A percentile compares a stretch with the other conserved stretches of the same genome.
phyloP scores from a whole-genome alignment of 2,888 invertebrate species.

The Pandemis corylana region DNA sequence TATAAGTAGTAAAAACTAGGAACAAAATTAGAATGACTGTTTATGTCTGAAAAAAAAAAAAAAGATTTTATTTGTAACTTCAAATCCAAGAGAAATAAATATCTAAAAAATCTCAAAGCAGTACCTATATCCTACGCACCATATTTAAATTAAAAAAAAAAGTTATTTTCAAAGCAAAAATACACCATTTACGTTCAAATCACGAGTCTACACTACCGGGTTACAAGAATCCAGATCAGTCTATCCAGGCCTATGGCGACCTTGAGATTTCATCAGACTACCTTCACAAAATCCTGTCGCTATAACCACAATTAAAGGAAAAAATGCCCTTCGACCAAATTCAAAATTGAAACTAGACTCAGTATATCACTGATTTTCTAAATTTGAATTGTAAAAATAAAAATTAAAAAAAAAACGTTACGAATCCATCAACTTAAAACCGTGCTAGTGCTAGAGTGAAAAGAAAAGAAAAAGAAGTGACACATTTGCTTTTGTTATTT shows the following conservation, averaged over 20 bases:
- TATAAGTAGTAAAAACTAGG: too few species aligned
- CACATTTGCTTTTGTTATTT: neutral
- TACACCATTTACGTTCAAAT: constrained; percentile 28
- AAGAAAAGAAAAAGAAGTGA: constrained; percentile 21
- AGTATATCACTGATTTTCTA: too few species aligned
- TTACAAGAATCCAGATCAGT: constrained; percentile 82
- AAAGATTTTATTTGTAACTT: too few species aligned
- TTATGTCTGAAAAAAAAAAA: too few species aligned
- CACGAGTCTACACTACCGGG: constrained; percentile 63
- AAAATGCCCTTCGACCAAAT: neutral
- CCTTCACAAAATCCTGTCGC: neutral
- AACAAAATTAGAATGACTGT: too few species aligned
- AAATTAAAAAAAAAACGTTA: neutral
- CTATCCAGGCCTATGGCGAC: constrained; percentile 72
- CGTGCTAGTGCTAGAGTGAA: constrained; percentile 5
- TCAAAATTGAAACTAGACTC: too few species aligned
- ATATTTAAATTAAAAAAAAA: neutral
- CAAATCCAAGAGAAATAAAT: neutral
- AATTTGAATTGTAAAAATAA: too few species aligned
- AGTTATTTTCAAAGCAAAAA: constrained; percentile 28
- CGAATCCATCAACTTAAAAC: constrained; percentile 22
- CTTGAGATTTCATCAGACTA: constrained; percentile 59
- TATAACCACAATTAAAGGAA: constrained; percentile 3
- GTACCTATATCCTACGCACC: neutral
- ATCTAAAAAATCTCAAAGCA: neutral